A percentile compares a stretch with the other conserved stretches of the same genome.
Evolutionary conservation across 2,113 vertebrate genomes (phyloP).

Genomic region (Macrotus californicus): DNA sequence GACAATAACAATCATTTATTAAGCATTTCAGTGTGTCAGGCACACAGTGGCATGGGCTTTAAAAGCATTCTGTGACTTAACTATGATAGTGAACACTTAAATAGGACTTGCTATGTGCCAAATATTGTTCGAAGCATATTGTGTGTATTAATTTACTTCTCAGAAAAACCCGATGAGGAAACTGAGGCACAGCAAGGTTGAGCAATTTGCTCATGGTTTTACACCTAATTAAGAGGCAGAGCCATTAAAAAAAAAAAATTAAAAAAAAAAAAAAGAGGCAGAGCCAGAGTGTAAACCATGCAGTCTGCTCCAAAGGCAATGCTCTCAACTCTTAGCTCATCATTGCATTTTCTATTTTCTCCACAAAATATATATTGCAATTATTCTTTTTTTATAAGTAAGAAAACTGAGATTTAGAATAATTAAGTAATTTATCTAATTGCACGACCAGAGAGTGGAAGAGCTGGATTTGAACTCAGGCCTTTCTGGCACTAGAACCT

Average conservation of each 20-base stretch:
- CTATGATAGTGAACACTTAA: background rate
- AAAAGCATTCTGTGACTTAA: background rate
- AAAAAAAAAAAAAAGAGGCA: too few species aligned
- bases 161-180: background rate
- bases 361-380: background rate
- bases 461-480: background rate
- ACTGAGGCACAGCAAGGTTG: background rate
- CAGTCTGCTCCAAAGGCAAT: background rate
- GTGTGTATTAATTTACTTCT: background rate
- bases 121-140: background rate
- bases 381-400: background rate
- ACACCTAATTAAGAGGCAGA: background rate
- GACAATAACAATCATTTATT: background rate
- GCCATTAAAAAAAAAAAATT: too few species aligned
- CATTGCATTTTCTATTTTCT: background rate
- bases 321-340: background rate
- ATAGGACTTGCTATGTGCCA: background rate
- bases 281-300: background rate
- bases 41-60: background rate
- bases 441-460: background rate
- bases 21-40: background rate
- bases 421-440: background rate
- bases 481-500: background rate
- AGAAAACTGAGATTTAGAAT: background rate
- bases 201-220: background rate